phyloP scores from a whole-genome alignment of 2,888 invertebrate genomes.

The Cosmia trapezina region DNA sequence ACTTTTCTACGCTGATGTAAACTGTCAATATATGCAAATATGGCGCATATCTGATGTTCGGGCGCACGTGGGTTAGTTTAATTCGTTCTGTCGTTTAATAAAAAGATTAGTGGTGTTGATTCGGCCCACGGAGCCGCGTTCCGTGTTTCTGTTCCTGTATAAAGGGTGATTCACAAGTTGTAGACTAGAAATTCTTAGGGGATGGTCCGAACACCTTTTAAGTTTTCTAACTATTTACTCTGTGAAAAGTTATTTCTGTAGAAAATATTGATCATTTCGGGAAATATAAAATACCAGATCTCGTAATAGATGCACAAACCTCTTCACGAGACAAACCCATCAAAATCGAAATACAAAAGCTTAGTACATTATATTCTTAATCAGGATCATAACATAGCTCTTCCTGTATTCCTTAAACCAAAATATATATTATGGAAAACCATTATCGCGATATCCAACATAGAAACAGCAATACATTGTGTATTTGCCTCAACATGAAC shows the following conservation, averaged over 20 bases:
- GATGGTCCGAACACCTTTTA: not conserved
- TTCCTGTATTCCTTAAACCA: constrained; percentile 27
- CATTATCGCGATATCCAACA: constrained; percentile 45
- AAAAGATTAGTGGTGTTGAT: constrained; percentile 83
- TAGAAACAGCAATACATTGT: constrained; percentile 52
- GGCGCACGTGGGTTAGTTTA: constrained; percentile 83
- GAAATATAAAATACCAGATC: not conserved
- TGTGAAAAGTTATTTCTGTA: not conserved
- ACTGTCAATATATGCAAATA: constrained; percentile 88
- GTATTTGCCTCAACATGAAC: constrained; percentile 66
- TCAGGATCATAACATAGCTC: not conserved
- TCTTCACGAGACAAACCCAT: not conserved
- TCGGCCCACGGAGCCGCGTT: constrained; percentile 84
- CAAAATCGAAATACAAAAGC: not conserved
- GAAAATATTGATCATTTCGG: not conserved
- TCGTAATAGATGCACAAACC: no score
- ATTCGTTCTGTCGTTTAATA: constrained; percentile 84
- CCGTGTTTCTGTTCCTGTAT: constrained; percentile 78
- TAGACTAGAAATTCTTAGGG: constrained; percentile 37
- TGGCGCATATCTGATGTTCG: constrained; percentile 79
- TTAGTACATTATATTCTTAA: not conserved
- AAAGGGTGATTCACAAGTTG: constrained; percentile 63
- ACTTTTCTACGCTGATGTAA: constrained; percentile 77
- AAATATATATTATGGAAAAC: constrained; percentile 41
- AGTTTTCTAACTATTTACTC: not conserved